phyloP scores from a whole-genome alignment of 2,888 invertebrate genomes.

The Escarpia spicata region DNA sequence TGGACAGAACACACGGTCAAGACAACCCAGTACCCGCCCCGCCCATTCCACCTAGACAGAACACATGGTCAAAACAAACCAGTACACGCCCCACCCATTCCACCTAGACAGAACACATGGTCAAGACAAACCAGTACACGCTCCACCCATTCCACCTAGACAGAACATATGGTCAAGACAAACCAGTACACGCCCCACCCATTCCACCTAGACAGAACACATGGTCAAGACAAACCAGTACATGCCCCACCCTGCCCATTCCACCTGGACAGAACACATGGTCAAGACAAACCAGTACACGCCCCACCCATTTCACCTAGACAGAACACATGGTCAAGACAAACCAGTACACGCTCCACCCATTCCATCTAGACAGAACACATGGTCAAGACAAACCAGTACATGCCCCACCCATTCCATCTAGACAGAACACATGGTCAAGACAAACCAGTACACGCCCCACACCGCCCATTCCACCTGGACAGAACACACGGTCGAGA shows the following conservation, averaged over 20 bases:
- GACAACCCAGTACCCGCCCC: too few relatives aligned
- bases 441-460: constrained; percentile 52
- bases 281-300: constrained; percentile 52
- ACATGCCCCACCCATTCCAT: constrained; percentile 56
- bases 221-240: too few relatives aligned
- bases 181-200: too few relatives aligned
- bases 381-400: constrained; percentile 45
- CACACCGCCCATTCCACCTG: constrained; percentile 57
- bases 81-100: constrained; percentile 56
- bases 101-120: constrained; percentile 42
- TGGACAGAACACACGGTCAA: constrained; percentile 35
- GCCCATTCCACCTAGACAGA: too few relatives aligned
- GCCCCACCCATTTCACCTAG: constrained; percentile 55
- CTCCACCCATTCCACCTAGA: too few relatives aligned
- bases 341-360: too few relatives aligned
- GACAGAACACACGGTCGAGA: not conserved
- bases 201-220: too few relatives aligned
- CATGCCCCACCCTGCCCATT: too few relatives aligned
- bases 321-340: not conserved
- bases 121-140: too few relatives aligned
- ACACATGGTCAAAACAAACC: constrained; percentile 39
- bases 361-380: too few relatives aligned
- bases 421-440: constrained; percentile 36
- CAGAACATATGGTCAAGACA: too few relatives aligned
- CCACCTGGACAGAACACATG: too few relatives aligned